Base-by-base conservation (phyloP, 2,797 vertebrate species). In the Microctenopoma stevenorrisi region DNA sequence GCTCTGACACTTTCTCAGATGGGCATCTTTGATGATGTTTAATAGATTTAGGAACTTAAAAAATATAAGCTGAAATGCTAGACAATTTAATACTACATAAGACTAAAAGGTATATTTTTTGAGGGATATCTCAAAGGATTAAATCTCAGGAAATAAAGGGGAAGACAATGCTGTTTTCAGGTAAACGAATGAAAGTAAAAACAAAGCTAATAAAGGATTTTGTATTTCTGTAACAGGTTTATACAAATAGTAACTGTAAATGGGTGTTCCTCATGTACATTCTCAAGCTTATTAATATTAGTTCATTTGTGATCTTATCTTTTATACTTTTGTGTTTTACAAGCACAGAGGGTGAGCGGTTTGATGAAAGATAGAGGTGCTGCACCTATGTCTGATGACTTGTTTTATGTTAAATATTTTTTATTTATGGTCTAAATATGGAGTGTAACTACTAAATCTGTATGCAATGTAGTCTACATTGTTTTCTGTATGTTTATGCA, bases 1-100 rank as follows among this genome's bases (percentile, higher is more conserved):
- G 87, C 90, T 57, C 75, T 91, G 37, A 86, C 89, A 38, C 64
- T 76, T 15, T 85, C 91, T 49, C 66, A 49, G 16, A 62, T 40
- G 0, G 64, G 70, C 37, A 54, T 92, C n/a, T 93, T 93, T 70
- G 82, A 90, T 5, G 81, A 91, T 35, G 81, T 93, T 42, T 94
- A 74, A 88, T 6, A 49, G 5, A 63, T 10, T 15, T 25, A 66
- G 28, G 28, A 53, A 8, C 26, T 43, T 4, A 33, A 40, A 2
- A 59, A 52, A 16, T n/a, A 59, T 54, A 54, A 57, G 44, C 3
- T n/a, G 11, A 4, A 7, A 25, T 33, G 14, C 42, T 0, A 40
- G 1, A 6, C 40, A 1, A 57, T 52, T 5, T 44, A 1, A 57
- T 55, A 50, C 48, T 16, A 61, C 8, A 4, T 49, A 44, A 5